Base-by-base conservation (phyloP, 2,888 invertebrate genomes). In the Alloplasta piceator region DNA sequence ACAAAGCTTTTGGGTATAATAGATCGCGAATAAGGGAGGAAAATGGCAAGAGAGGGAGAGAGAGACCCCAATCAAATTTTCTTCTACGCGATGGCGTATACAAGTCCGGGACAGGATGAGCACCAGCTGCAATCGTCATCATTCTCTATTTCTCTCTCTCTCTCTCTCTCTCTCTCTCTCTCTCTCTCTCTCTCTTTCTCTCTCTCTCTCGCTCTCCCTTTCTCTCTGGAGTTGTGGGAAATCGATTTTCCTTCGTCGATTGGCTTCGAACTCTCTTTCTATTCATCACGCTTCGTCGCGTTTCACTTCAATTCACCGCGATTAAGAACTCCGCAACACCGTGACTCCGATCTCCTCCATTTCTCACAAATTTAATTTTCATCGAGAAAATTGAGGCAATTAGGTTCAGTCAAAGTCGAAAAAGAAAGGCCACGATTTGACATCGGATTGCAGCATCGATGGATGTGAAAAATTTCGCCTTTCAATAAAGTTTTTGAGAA, bases 121-220 rank as follows among this genome's bases (percentile, higher is more conserved):
- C 72, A 77, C 70, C 80, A 81, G 77, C 77, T 77, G 77, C 73
- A 77, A 74, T 77, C 52, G 80, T 77, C 80, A 77, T 73, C 77
- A 72, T 38, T 52, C 52, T 52, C 16, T 14, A 3, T 52, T 12
- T 14, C 16, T 68, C 10, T 52, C 10, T 38, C 14, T 41, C 39
- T 66, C 7, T 41, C 26, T 46, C 50, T 50, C 50, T 50, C 7
- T 6, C 50, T 50, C 50, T 50, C 50, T 50, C 50, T 38, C 43
- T 56, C 60, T 14, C 58, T 61, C 7, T 6, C 38, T 50, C 60
- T 36, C 14, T 74, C 14, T 46, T 64, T 46, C 36, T 36, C 26
- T 48, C n/a, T 6, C 36, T 14, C 43, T 52, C 55, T 58, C 64
- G 38, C 46, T 46, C 64, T 46, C 14, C 38, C 60, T 61, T 10